phyloP scores from a whole-genome alignment of 1,140 invertebrate species.

The Oreohelix idahoensis region DNA sequence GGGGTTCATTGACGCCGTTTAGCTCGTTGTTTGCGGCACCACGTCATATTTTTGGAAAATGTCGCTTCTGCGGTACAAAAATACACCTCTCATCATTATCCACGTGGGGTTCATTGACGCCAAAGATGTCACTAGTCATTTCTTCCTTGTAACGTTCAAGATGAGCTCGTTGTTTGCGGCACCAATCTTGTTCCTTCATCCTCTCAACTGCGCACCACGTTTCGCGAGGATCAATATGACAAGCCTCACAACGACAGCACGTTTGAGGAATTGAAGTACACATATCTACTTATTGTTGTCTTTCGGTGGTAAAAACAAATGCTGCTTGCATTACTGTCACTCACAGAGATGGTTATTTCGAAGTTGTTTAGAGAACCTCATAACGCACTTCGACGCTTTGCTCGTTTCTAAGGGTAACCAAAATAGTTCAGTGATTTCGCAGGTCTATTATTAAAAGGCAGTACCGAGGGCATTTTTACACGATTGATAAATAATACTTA shows the following conservation, averaged over 20 bases:
- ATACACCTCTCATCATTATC: slow-evolving; percentile 48
- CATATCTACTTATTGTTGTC: not conserved
- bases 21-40: slow-evolving; percentile 58
- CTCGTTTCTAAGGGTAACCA: too few relatives aligned
- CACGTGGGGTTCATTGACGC: slow-evolving; percentile 43
- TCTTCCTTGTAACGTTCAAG: slow-evolving; percentile 42
- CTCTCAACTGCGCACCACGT: slow-evolving; percentile 67
- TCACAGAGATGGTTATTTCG: too few relatives aligned
- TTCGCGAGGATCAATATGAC: slow-evolving; percentile 51
- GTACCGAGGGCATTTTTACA: too few relatives aligned
- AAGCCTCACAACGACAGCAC: not conserved
- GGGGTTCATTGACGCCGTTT: slow-evolving; percentile 52
- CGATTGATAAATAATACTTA: too few relatives aligned
- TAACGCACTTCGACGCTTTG: too few relatives aligned
- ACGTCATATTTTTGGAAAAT: slow-evolving; percentile 55
- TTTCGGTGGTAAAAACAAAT: too few relatives aligned
- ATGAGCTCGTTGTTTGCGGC: slow-evolving; percentile 58
- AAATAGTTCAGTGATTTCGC: too few relatives aligned
- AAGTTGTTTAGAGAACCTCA: too few relatives aligned
- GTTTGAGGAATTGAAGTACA: not conserved
- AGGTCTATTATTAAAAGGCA: too few relatives aligned
- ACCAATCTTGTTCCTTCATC: slow-evolving; percentile 67
- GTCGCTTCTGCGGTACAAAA: slow-evolving; percentile 57
- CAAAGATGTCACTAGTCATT: slow-evolving; percentile 54
- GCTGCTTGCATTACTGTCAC: too few relatives aligned